Base-by-base conservation (phyloP, 2,797 vertebrate species). In the Arrhamphus sclerolepis region DNA sequence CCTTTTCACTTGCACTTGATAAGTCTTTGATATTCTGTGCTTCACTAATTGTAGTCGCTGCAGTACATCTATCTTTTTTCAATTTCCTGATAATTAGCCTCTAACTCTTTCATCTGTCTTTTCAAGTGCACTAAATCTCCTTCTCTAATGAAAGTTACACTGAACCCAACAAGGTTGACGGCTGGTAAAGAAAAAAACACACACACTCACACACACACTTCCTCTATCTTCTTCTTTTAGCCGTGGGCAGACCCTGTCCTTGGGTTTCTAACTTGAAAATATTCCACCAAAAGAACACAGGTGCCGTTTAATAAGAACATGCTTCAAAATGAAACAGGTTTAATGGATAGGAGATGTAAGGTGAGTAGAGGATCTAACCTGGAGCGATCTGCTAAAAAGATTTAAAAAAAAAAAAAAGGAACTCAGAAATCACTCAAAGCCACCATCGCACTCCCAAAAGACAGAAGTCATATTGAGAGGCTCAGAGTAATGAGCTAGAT, bases 71-170 rank as follows among this genome's bases (percentile, higher is more conserved):
- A 91, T 91, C 89, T 91, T 90, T 90, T 90, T 90, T 90, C 89
- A 89, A 88, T 91, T 89, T 89, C 87, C 90, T 89, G 89, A 91
- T 91, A 91, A 90, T 92, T 92, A 89, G 90, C 90, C 87, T 88
- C 87, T 89, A 90, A 90, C 89, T 89, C 90, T 91, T 92, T 92
- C 90, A 90, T 91, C 89, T 89, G 89, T 91, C 88, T 90, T 91
- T 90, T 91, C 89, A 88, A 91, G 91, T 84, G 85, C 88, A 89
- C 86, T 89, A 90, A 91, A 90, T 90, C 87, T 90, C 88, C 83
- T 80, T 84, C 87, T 89, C 87, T 91, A 91, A 90, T 91, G 87
- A 91, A 92, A 91, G 88, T 89, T 91, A 90, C 87, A 89, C 87
- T 87, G 84, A 88, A 75, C 84, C 89, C 86, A 90, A 89, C 89